A percentile compares a stretch with the other conserved stretches of the same genome.
phyloP scores from a whole-genome alignment of 2,888 invertebrate species.

The Thecocarcelia acutangulata region DNA sequence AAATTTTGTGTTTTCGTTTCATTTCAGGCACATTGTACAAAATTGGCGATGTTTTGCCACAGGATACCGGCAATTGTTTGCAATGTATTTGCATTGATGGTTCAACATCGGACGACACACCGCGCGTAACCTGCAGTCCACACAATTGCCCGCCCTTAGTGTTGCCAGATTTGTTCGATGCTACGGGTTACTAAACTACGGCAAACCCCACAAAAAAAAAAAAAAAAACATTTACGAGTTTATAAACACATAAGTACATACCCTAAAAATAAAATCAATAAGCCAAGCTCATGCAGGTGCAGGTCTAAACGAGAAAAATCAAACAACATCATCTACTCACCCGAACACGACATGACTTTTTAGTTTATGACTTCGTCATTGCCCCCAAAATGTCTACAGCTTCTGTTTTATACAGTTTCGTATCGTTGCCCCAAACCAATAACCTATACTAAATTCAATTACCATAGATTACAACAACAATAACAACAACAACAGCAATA shows the following conservation, averaged over 20 bases:
- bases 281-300: slow-evolving; percentile 40
- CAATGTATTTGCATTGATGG: slow-evolving; percentile 86
- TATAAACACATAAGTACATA: not conserved
- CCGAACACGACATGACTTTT: slow-evolving; percentile 9
- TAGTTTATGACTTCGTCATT: slow-evolving; percentile 2
- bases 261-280: slow-evolving; percentile 27
- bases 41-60: slow-evolving; percentile 85
- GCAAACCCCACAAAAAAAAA: too few species aligned
- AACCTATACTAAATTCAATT: slow-evolving; percentile 36
- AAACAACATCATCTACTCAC: slow-evolving; percentile 26
- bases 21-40: slow-evolving; percentile 84
- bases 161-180: slow-evolving; percentile 81
- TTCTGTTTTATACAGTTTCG: slow-evolving; percentile 33
- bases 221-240: not conserved
- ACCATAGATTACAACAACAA: slow-evolving; percentile 17
- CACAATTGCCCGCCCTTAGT: slow-evolving; percentile 81
- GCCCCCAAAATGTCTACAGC: not conserved
- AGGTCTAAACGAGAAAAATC: slow-evolving; percentile 8
- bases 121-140: slow-evolving; percentile 81
- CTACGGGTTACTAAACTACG: slow-evolving; percentile 80
- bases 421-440: slow-evolving; percentile 28
- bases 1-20: slow-evolving; percentile 38
- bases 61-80: slow-evolving; percentile 87
- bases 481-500: too few species aligned
- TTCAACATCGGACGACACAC: slow-evolving; percentile 80